These are phyloP conservation scores for Nerophis lumbriciformis DNA, from an alignment of 2,113 vertebrate species.

Conservation along the genomic window DNA sequence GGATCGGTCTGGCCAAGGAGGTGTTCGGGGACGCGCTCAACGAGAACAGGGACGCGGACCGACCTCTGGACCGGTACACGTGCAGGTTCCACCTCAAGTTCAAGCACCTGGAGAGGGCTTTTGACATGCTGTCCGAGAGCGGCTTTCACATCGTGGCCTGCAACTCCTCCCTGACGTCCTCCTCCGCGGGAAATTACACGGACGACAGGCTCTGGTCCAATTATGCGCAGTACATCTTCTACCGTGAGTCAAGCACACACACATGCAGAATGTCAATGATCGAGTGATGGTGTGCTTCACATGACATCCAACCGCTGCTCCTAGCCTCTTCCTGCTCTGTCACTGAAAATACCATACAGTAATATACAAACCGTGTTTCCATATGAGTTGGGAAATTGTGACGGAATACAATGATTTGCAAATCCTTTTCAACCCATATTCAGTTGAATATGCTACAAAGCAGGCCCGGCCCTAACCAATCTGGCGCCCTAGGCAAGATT, in stretches of 20 bases:
- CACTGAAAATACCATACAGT: no score
- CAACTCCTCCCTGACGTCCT: slow-evolving; percentile 89
- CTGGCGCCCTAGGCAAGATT: no score
- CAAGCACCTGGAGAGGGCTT: slow-evolving; percentile 93
- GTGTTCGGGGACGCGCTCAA: slow-evolving; percentile 95
- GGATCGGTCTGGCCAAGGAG: slow-evolving; percentile 91
- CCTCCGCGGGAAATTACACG: slow-evolving; percentile 82
- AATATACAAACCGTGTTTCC: no score
- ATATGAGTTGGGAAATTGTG: no score
- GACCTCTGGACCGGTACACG: slow-evolving; percentile 89
- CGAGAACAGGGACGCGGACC: slow-evolving; percentile 88
- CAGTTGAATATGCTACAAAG: no score
- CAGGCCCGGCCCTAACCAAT: no score
- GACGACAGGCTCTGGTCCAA: slow-evolving; percentile 97
- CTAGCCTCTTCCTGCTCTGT: no score
- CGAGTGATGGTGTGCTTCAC: no score
- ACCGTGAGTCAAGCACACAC: slow-evolving; percentile 83
- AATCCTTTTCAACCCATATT: no score
- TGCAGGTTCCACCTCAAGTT: slow-evolving; percentile 95
- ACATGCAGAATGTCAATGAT: not conserved
- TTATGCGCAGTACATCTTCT: slow-evolving; percentile 98
- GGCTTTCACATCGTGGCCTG: slow-evolving; percentile 98
- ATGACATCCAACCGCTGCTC: no score
- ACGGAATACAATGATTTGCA: no score
- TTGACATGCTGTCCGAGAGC: slow-evolving; percentile 96